Evolutionary conservation across 2,888 invertebrate genomes (phyloP).

Genomic region (Sphaerophoria rueppellii): DNA sequence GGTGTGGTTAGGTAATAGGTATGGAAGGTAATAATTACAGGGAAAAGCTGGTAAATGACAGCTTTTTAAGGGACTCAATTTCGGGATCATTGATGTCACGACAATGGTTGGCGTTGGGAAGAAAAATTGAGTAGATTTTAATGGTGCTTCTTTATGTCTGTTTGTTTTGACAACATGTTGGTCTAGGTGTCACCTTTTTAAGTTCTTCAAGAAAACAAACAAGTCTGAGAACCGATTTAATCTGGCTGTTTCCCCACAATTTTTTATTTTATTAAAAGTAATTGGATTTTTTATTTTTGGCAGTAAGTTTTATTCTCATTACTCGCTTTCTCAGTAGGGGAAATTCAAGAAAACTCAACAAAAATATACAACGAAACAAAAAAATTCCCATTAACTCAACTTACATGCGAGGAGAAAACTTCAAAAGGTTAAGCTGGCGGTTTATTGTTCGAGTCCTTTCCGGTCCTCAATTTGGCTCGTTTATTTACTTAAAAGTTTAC

Average conservation of each 20-base stretch:
- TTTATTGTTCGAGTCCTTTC: conserved; percentile 51
- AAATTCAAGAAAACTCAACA: background rate
- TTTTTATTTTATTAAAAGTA: no score
- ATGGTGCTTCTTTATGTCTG: no score
- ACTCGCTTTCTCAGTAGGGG: background rate
- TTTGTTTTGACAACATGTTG: no score
- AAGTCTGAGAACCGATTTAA: no score
- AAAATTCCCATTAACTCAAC: conserved; percentile 43
- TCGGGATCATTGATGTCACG: background rate
- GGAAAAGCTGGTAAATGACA: conserved; percentile 9
- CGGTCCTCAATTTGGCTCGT: conserved; percentile 41
- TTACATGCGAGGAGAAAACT: conserved; percentile 28
- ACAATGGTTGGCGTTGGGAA: no score
- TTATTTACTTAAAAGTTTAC: conserved; percentile 41
- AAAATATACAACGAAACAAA: background rate
- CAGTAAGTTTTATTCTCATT: no score
- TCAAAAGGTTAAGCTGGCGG: conserved; percentile 36
- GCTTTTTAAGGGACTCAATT: background rate
- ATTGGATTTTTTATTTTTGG: no score
- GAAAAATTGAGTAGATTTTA: no score
- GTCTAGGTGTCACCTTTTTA: no score
- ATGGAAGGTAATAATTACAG: conserved; percentile 15
- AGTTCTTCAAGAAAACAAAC: no score
- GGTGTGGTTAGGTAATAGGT: background rate
- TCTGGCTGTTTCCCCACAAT: no score